Percentiles rank a stretch among this genome's conserved stretches.
Evolutionary conservation across 2,888 invertebrate species (phyloP).

Genomic region (Junonia oenone): DNA sequence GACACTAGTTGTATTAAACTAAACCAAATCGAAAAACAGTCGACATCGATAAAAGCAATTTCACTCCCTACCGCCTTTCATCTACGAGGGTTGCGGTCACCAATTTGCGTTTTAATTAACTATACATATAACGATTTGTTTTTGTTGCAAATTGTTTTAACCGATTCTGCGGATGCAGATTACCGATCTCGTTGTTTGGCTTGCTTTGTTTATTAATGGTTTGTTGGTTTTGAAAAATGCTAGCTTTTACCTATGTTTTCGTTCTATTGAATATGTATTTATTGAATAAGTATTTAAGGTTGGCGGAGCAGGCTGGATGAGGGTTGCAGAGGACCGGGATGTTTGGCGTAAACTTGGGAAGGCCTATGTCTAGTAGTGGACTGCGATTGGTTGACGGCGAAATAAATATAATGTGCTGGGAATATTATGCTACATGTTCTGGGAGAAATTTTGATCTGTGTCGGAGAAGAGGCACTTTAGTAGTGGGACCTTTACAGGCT

Average conservation of each 20-base stretch:
- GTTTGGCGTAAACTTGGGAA: no score
- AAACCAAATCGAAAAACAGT: not conserved
- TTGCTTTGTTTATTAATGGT: constrained; percentile 14
- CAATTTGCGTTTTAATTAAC: constrained; percentile 76
- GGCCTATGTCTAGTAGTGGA: no score
- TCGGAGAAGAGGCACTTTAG: no score
- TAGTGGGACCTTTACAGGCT: no score
- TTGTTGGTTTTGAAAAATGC: not conserved
- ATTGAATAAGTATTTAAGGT: no score
- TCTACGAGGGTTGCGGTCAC: constrained; percentile 48
- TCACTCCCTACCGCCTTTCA: constrained; percentile 34
- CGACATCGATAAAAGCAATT: not conserved
- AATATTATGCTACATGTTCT: no score
- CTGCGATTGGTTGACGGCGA: no score
- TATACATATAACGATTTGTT: constrained; percentile 62
- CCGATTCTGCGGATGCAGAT: constrained; percentile 33
- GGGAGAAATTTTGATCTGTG: no score
- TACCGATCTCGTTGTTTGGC: constrained; percentile 13
- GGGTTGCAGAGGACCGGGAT: no score
- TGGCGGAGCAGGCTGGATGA: no score
- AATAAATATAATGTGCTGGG: no score
- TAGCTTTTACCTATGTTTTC: not conserved
- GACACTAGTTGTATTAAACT: not conserved
- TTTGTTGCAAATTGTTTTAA: constrained; percentile 67
- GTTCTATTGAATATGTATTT: no score